Base-by-base conservation (phyloP, 2,888 invertebrate species). In the Melipona beecheii region DNA sequence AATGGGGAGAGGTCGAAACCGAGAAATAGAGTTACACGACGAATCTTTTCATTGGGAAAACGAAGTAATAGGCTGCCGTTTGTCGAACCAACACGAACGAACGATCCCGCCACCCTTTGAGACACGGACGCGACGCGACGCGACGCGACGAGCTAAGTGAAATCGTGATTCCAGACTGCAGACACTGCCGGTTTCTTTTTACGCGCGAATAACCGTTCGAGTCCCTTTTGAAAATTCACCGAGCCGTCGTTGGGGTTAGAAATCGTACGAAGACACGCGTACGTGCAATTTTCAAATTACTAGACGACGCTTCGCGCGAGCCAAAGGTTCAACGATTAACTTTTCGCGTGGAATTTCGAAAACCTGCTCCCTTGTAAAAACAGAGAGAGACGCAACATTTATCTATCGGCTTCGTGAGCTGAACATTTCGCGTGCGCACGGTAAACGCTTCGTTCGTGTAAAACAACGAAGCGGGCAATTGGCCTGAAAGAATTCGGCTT, bases 1-100 rank as follows among this genome's bases (percentile, higher is more conserved):
- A 21, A 27, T 27, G 11, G 19, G 52, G 9, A 21, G 24, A 13
- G n/a, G 13, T 19, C 56, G 21, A 43, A 21, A 43, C 24, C 19
- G 58, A 54, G 52, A n/a, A 54, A 70, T 24, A 70, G 15, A 24
- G 72, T 54, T 66, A 49, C 58, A 54, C 21, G 27, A 36, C 27
- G 58, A 62, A 71, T 75, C 85, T 73, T 76, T 85, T 79, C 75
- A 70, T 52, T 58, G 62, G 58, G 50, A 60, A 17, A 56, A 69
- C 78, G 70, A 19, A 19, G 66, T 74, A 74, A 68, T 49, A 52
- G 52, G 73, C 19, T 69, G 69, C 60, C 73, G 62, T 66, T 78
- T 58, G 58, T 72, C 72, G 72, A 62, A 52, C 75, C 19, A 31
- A 17, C 50, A 11, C 52, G 54, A 60, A n/a, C 21, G 58, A 5